Evolutionary conservation across 2,113 vertebrate species (phyloP).

Genomic region (Neofelis nebulosa): DNA sequence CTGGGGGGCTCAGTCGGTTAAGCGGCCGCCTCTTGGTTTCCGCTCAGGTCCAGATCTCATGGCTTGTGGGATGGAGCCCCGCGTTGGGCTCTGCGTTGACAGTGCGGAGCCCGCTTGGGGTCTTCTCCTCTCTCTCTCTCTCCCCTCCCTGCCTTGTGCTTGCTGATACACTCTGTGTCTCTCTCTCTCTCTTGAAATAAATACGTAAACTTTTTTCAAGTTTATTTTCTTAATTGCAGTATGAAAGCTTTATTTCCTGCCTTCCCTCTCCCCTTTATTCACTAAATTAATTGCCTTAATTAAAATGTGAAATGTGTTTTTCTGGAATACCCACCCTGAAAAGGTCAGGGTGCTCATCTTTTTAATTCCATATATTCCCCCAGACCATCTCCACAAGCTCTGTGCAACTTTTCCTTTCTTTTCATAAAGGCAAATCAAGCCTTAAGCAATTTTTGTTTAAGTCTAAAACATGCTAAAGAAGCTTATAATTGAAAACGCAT

Average conservation of each 20-base stretch:
- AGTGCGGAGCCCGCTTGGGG: too few species aligned
- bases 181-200: too few species aligned
- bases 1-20: too few species aligned
- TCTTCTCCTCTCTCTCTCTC: too few species aligned
- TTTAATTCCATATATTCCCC: neutral
- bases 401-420: neutral
- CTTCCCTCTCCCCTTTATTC: constrained; percentile 12
- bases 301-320: constrained; percentile 54
- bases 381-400: neutral
- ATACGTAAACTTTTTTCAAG: too few species aligned
- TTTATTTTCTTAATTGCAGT: neutral
- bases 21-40: too few species aligned
- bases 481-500: neutral
- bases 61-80: too few species aligned
- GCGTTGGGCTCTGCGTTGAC: too few species aligned
- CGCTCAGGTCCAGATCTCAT: too few species aligned
- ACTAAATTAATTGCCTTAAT: constrained; percentile 51
- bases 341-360: neutral
- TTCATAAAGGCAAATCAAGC: neutral
- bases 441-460: constrained; percentile 30
- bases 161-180: too few species aligned
- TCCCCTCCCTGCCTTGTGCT: too few species aligned
- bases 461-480: neutral
- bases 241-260: neutral
- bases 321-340: constrained; percentile 21